phyloP scores from a whole-genome alignment of 1,140 invertebrate genomes.

The Teleopsis dalmanni region DNA sequence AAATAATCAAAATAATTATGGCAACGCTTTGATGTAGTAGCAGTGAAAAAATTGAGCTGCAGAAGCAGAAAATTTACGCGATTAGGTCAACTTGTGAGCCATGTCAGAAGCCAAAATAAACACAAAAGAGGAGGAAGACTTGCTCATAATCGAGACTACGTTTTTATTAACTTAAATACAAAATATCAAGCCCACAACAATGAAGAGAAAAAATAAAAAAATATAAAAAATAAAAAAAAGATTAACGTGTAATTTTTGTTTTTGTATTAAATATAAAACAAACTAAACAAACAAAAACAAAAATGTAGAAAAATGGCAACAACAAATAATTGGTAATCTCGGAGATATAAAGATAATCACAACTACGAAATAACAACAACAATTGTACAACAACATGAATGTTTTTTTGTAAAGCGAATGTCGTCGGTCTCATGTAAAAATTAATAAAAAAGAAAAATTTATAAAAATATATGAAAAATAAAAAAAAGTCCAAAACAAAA shows the following conservation, averaged over 20 bases:
- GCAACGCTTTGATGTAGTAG: too few species aligned
- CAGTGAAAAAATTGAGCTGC: too few species aligned
- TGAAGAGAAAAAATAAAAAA: slow-evolving; percentile 1
- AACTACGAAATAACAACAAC: not conserved
- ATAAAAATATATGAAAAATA: too few species aligned
- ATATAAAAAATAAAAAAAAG: slow-evolving; percentile 4
- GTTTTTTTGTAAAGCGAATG: too few species aligned
- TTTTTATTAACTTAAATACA: slow-evolving; percentile 2
- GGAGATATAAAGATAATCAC: slow-evolving; percentile 8
- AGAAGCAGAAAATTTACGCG: slow-evolving; percentile 2
- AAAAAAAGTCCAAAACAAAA: too few species aligned
- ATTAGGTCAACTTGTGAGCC: slow-evolving; percentile 6
- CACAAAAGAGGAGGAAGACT: slow-evolving; percentile 7
- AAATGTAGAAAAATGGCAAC: not conserved
- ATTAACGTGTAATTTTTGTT: too few species aligned
- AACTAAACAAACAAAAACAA: not conserved
- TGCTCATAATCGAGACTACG: slow-evolving; percentile 5
- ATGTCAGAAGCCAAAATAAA: slow-evolving; percentile 6
- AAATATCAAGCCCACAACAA: too few species aligned
- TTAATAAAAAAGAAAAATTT: too few species aligned
- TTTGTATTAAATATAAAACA: slow-evolving; percentile 7
- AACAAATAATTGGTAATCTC: slow-evolving; percentile 9
- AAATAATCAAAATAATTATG: too few species aligned
- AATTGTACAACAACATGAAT: not conserved
- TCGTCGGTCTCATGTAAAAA: too few species aligned